Evolutionary conservation across 2,113 vertebrate genomes (phyloP).

Genomic region (Heloderma charlesbogerti): DNA sequence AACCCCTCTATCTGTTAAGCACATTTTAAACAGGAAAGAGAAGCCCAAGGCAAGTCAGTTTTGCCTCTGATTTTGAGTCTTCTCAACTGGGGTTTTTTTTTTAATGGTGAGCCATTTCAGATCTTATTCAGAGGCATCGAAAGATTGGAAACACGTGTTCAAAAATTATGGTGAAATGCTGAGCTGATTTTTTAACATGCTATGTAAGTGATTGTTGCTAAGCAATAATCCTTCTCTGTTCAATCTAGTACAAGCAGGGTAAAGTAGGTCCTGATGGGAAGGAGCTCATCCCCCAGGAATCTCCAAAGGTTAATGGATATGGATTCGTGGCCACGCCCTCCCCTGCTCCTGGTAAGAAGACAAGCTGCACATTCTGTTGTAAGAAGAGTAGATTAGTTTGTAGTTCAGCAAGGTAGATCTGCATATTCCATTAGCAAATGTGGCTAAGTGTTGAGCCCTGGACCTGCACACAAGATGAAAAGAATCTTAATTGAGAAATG

Average conservation of each 20-base stretch:
- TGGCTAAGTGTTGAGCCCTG: background rate
- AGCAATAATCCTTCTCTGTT: background rate
- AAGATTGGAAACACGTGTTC: background rate
- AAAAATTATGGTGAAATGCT: background rate
- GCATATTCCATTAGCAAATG: background rate
- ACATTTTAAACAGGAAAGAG: background rate
- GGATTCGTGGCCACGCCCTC: conserved; percentile 91
- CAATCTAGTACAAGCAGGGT: conserved; percentile 92
- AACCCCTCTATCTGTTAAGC: background rate
- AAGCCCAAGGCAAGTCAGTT: background rate
- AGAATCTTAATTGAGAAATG: background rate
- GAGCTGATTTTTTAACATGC: background rate
- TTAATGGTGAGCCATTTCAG: background rate
- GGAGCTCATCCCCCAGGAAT: conserved; percentile 95
- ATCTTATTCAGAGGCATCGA: background rate
- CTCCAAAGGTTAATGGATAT: conserved; percentile 93
- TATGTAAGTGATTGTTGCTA: background rate
- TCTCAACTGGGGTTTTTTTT: background rate
- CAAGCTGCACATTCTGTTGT: background rate
- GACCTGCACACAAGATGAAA: too few species aligned
- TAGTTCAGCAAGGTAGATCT: background rate
- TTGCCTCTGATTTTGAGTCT: background rate
- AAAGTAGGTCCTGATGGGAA: conserved; percentile 98
- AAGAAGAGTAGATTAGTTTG: background rate
- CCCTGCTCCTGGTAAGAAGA: conserved; percentile 89